phyloP scores from a whole-genome alignment of 2,888 invertebrate genomes.

The Napeogenes sylphis region DNA sequence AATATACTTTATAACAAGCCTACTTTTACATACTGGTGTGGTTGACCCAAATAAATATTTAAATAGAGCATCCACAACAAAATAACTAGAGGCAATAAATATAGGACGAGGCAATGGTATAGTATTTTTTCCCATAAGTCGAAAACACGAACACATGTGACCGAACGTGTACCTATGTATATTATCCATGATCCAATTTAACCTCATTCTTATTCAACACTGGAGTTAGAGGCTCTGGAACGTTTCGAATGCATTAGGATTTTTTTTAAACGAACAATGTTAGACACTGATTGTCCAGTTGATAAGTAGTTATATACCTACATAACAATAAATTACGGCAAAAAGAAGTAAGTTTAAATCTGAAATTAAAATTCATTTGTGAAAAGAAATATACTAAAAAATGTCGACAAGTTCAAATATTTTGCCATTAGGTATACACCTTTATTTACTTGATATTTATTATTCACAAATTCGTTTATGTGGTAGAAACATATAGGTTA shows the following conservation, averaged over 20 bases:
- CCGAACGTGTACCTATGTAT: constrained; percentile 45
- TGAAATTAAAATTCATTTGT: too few species aligned
- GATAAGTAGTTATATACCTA: too few species aligned
- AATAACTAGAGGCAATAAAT: constrained; percentile 1
- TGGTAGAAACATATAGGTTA: too few species aligned
- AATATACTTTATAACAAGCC: too few species aligned
- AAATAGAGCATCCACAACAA: neutral
- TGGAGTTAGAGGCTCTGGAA: constrained; percentile 55
- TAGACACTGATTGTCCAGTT: neutral
- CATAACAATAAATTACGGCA: too few species aligned
- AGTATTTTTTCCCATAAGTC: constrained; percentile 27
- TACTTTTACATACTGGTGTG: too few species aligned
- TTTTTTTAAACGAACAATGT: constrained; percentile 27
- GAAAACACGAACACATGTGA: constrained; percentile 34
- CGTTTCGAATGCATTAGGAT: constrained; percentile 67
- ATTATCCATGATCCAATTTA: constrained; percentile 66
- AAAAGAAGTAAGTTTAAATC: too few species aligned
- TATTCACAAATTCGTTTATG: too few species aligned
- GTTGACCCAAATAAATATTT: constrained; percentile 6
- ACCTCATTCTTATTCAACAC: constrained; percentile 72
- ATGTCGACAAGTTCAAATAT: too few species aligned
- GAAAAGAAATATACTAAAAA: too few species aligned
- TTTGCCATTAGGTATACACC: too few species aligned
- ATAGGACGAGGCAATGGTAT: neutral
- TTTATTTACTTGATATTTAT: too few species aligned